A percentile compares a stretch with the other conserved stretches of the same genome.
Evolutionary conservation across 2,797 vertebrate genomes (phyloP).

Genomic region (Neosilurus hyrtlii): DNA sequence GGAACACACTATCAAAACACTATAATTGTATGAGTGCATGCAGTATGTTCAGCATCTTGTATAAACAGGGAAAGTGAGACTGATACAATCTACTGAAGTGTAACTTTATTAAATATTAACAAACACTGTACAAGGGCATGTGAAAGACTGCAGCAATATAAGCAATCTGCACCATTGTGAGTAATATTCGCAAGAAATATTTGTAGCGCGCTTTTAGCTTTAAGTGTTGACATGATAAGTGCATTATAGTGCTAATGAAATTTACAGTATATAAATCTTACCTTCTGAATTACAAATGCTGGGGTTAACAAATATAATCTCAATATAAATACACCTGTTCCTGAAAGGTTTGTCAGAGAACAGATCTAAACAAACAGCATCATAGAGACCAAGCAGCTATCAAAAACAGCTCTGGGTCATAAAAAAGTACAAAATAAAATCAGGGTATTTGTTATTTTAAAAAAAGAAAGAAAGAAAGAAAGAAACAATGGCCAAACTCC

Average conservation of each 20-base stretch:
- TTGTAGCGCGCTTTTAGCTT: not conserved
- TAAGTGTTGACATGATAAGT: conserved; percentile 25
- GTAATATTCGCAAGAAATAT: conserved; percentile 15
- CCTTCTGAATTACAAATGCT: not conserved
- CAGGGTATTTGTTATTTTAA: not conserved
- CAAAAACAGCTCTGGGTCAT: not conserved
- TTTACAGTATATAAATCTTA: conserved; percentile 57
- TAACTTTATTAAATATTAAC: conserved; percentile 81
- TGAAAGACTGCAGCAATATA: conserved; percentile 46
- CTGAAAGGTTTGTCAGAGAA: not conserved
- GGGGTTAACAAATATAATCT: not conserved
- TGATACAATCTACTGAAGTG: conserved; percentile 74
- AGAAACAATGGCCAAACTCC: not conserved
- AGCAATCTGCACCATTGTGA: conserved; percentile 14
- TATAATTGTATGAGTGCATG: conserved; percentile 71
- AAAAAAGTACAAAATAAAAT: not conserved
- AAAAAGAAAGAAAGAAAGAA: not conserved
- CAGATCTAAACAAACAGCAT: not conserved
- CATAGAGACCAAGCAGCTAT: not conserved
- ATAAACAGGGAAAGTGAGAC: conserved; percentile 65
- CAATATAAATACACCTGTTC: not conserved
- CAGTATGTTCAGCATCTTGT: conserved; percentile 67
- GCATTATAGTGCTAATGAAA: conserved; percentile 3
- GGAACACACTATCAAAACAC: conserved; percentile 13
- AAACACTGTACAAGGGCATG: conserved; percentile 60